Percentiles rank a stretch among this genome's conserved stretches.
Conservation (phyloP, 2,113 vertebrate species). For the Platichthys stellatus region DNA sequence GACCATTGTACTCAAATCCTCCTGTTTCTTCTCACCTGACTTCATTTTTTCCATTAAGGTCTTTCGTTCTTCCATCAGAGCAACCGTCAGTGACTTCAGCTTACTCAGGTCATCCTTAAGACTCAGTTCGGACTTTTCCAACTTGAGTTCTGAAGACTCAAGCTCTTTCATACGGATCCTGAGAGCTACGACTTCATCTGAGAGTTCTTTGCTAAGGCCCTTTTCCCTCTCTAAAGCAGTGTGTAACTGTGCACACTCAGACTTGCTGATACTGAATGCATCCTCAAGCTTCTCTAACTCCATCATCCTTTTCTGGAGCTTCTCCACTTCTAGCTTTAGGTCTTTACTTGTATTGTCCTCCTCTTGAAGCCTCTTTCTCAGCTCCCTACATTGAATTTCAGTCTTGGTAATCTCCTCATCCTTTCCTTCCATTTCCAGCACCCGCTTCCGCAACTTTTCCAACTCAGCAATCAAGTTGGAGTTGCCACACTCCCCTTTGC, state of each 20-base stretch:
- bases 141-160: conserved; percentile 89
- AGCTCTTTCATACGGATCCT: conserved; percentile 94
- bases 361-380: conserved; percentile 90
- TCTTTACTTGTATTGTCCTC: conserved; percentile 90
- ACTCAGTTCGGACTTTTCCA: conserved; percentile 93
- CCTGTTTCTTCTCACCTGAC: conserved; percentile 91
- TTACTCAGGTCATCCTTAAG: conserved; percentile 95
- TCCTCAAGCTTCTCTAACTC: conserved; percentile 93
- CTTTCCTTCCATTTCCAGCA: conserved; percentile 97
- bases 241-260: conserved; percentile 89
- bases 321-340: conserved; percentile 91
- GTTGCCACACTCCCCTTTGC: conserved; percentile 91
- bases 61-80: conserved; percentile 94
- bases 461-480: conserved; percentile 93
- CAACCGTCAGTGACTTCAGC: conserved; percentile 94
- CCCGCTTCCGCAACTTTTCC: conserved; percentile 91
- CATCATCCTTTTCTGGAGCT: conserved; percentile 92
- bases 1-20: conserved; percentile 88
- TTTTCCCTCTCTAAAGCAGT: conserved; percentile 90
- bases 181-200: conserved; percentile 90
- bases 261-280: conserved; percentile 88
- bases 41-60: conserved; percentile 92
- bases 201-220: conserved; percentile 89
- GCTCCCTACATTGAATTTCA: conserved; percentile 90
- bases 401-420: conserved; percentile 96